These are phyloP conservation scores for Heliconius eleuchia DNA, from an alignment of 1,140 invertebrate species.

Conservation along the genomic window DNA sequence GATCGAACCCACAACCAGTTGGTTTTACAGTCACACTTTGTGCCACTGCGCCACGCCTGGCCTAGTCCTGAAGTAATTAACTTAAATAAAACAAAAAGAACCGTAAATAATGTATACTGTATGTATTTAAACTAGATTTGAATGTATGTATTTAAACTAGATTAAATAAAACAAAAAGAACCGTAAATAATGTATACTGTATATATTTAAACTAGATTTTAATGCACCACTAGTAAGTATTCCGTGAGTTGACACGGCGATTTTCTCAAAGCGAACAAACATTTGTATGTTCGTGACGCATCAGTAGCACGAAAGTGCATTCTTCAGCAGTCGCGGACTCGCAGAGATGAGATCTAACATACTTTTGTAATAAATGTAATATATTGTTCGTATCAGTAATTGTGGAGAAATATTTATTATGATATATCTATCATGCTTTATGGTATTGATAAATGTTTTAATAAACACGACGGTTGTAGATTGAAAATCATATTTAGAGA, in stretches of 20 bases:
- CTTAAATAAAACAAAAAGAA: background rate
- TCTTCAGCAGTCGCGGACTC: slow-evolving; percentile 47
- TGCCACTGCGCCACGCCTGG: too few relatives aligned
- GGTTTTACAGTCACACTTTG: too few relatives aligned
- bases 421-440: background rate
- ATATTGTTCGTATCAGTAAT: background rate
- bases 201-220: background rate
- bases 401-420: background rate
- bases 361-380: slow-evolving; percentile 25
- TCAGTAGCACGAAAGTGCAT: slow-evolving; percentile 66
- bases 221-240: slow-evolving; percentile 19
- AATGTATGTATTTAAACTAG: background rate
- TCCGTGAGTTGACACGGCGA: slow-evolving; percentile 36
- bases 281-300: slow-evolving; percentile 54
- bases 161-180: background rate
- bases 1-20: too few relatives aligned
- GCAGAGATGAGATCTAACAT: slow-evolving; percentile 36
- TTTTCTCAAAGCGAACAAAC: slow-evolving; percentile 45
- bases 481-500: background rate
- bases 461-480: background rate
- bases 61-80: too few relatives aligned
- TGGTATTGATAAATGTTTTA: background rate
- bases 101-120: background rate
- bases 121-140: background rate
- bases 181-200: background rate